phyloP scores from a whole-genome alignment of 2,888 invertebrate species.

The Pseudococcus longispinus region DNA sequence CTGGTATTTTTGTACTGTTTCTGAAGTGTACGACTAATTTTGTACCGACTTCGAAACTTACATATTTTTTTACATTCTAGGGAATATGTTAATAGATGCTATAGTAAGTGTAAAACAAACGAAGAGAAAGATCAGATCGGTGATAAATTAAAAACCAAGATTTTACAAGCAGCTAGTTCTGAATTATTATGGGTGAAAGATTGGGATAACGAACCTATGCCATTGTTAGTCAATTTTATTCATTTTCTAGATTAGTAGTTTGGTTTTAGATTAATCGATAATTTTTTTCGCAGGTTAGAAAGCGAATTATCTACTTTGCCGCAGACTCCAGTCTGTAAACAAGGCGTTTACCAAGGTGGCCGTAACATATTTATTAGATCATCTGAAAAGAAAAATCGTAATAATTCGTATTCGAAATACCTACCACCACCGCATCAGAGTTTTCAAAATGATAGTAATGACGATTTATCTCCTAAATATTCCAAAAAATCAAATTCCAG shows the following conservation, averaged over 20 bases:
- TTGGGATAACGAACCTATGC: conserved; percentile 94
- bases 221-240: conserved; percentile 64
- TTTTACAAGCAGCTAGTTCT: conserved; percentile 87
- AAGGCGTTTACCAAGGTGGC: conserved; percentile 10
- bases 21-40: no score
- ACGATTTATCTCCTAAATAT: conserved; percentile 15
- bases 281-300: conserved; percentile 54
- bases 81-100: conserved; percentile 88
- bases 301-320: conserved; percentile 58
- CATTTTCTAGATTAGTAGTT: no score
- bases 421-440: background rate
- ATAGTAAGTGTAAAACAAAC: conserved; percentile 85
- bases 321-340: conserved; percentile 54
- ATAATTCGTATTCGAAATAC: background rate
- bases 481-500: conserved; percentile 28
- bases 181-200: conserved; percentile 88
- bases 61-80: conserved; percentile 57
- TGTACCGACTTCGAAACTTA: background rate
- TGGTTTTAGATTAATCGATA: background rate
- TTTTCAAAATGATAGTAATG: background rate
- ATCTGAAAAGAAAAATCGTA: background rate
- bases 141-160: conserved; percentile 90
- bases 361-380: conserved; percentile 29
- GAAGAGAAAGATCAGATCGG: conserved; percentile 94
- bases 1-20: no score